Evolutionary conservation across 2,888 invertebrate species (phyloP).

Genomic region (Rhaphigaster nebulosa): DNA sequence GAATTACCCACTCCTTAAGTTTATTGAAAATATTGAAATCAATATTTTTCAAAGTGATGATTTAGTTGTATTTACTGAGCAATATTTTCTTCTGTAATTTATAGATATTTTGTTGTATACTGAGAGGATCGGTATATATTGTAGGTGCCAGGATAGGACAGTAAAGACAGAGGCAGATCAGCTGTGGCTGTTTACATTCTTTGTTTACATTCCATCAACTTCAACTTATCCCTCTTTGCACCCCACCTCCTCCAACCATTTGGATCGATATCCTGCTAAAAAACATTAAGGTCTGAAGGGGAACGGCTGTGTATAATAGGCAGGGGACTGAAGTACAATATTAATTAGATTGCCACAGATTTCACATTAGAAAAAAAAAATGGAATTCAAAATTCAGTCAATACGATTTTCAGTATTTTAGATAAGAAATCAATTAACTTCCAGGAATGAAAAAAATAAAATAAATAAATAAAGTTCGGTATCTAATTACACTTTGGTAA

Average conservation of each 20-base stretch:
- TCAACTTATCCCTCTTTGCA: conserved; percentile 8
- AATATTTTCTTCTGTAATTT: too few relatives aligned
- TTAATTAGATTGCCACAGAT: background rate
- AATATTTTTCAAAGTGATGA: too few relatives aligned
- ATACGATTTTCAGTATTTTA: too few relatives aligned
- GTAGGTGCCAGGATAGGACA: background rate
- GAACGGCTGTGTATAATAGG: background rate
- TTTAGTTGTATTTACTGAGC: too few relatives aligned
- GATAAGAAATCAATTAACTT: too few relatives aligned
- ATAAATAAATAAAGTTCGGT: too few relatives aligned
- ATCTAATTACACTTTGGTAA: too few relatives aligned
- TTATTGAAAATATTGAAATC: too few relatives aligned
- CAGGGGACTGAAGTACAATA: background rate
- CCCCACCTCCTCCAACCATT: background rate
- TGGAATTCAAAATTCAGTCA: background rate
- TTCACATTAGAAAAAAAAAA: background rate
- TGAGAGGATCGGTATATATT: background rate
- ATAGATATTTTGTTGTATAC: background rate
- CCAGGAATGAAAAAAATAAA: too few relatives aligned
- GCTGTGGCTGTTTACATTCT: conserved; percentile 5
- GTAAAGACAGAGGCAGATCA: background rate
- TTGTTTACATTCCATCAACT: conserved; percentile 38
- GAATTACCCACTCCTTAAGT: too few relatives aligned
- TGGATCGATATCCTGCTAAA: background rate
- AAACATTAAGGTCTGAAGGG: background rate